phyloP scores from a whole-genome alignment of 2,888 invertebrate species.

The Dendrolimus houi region DNA sequence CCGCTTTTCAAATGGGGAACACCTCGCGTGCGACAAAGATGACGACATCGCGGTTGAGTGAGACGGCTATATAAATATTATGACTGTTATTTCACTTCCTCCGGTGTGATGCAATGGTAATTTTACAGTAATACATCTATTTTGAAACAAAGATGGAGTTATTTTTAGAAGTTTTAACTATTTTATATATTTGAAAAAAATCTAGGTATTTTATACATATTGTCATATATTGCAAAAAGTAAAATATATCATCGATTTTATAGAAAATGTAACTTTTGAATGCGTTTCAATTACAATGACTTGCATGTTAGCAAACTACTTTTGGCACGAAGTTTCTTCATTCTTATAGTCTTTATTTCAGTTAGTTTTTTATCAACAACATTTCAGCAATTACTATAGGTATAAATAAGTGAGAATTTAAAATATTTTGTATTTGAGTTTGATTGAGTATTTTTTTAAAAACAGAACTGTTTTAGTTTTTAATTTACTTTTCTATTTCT shows the following conservation, averaged over 20 bases:
- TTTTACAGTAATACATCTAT: slow-evolving; percentile 63
- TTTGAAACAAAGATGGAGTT: slow-evolving; percentile 61
- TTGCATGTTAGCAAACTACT: too few relatives aligned
- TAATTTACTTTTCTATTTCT: too few relatives aligned
- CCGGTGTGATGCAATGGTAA: slow-evolving; percentile 69
- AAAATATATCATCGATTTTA: too few relatives aligned
- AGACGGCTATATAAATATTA: slow-evolving; percentile 70
- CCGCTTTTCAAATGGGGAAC: slow-evolving; percentile 37
- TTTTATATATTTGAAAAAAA: slow-evolving; percentile 16
- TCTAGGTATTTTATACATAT: slow-evolving; percentile 1
- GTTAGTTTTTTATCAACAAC: too few relatives aligned
- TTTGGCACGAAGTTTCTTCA: too few relatives aligned
- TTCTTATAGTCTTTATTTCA: too few relatives aligned
- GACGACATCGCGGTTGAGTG: slow-evolving; percentile 43
- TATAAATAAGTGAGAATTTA: background rate
- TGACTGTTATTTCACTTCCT: slow-evolving; percentile 75
- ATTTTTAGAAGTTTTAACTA: slow-evolving; percentile 29
- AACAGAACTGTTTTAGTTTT: too few relatives aligned
- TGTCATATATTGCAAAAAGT: too few relatives aligned
- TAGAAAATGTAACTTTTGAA: too few relatives aligned
- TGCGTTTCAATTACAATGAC: too few relatives aligned
- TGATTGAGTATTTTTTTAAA: background rate
- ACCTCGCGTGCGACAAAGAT: slow-evolving; percentile 53
- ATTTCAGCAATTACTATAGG: too few relatives aligned
- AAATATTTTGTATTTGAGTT: background rate